These are phyloP conservation scores for Mus spretus DNA, from an alignment of 2,797 vertebrate species.

Conservation along the genomic window DNA sequence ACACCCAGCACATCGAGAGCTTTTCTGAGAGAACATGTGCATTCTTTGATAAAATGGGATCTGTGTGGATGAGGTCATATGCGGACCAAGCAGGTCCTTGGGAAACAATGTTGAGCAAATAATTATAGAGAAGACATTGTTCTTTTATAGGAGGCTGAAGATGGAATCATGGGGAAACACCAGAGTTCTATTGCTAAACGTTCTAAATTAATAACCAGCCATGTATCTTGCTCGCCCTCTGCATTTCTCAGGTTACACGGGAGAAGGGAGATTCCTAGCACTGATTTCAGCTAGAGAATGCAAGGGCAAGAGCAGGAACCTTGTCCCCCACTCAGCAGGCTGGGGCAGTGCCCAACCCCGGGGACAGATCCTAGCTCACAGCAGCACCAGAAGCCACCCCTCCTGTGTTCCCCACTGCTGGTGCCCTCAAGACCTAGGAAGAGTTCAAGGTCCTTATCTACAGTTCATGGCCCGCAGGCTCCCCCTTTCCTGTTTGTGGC, in stretches of 20 bases:
- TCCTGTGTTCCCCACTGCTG: not conserved
- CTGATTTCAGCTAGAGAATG: not conserved
- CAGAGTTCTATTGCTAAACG: not conserved
- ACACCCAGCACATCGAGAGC: not conserved
- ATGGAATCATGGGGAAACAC: not conserved
- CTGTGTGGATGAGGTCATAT: not conserved
- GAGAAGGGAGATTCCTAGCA: not conserved
- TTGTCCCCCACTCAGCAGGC: not conserved
- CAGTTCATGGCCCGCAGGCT: not conserved
- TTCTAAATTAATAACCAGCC: not conserved
- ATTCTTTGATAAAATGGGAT: not conserved
- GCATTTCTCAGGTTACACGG: not conserved
- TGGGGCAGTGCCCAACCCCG: not conserved
- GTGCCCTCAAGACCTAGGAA: not conserved
- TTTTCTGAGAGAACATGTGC: not conserved
- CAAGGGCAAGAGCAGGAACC: no score
- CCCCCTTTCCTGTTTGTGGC: not conserved
- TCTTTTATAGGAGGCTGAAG: not conserved
- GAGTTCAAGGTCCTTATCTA: slow-evolving; percentile 34
- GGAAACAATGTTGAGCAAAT: not conserved
- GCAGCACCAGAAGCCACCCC: not conserved
- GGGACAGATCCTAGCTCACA: not conserved
- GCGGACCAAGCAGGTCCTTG: slow-evolving; percentile 36
- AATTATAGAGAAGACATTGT: not conserved
- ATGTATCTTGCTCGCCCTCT: no score